Evolutionary conservation across 2,888 invertebrate genomes (phyloP), one percentile per base, ranked within the genome.

Genomic region (Rotaria magnacalcarata): DNA sequence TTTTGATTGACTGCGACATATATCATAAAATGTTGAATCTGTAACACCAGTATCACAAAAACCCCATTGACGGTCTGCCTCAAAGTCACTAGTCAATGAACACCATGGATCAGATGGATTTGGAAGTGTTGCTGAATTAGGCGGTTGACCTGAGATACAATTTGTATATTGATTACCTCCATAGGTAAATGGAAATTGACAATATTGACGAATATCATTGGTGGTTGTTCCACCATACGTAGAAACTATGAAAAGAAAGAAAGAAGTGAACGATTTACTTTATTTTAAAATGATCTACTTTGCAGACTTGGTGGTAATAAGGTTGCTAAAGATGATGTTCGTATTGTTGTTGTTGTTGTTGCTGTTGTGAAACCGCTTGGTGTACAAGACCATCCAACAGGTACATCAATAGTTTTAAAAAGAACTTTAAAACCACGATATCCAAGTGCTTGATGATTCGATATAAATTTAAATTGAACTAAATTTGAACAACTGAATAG

Each of bases 151-250:
- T 19, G 27, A 14, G 21, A 86, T 74, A 56, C 86, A 86, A 27
- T 27, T 50, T 6, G 75, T 60, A 60, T 86, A 56, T 34, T 54
- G 16, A 34, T 56, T 43, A 10, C 27, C 50, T 80, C 58, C 80
- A 41, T 85, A 75, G 50, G 56, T 80, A 43, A 86, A 86, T 19
- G 86, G 86, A 85, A 86, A 85, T 56, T 43, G 41, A 58, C 86
- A 86, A 16, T 85, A 85, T 54, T 75, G 85, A 4, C 85, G 75
- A 52, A 24, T 56, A 14, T 74, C 85, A 85, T 85, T 60, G 5
- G 16, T 27, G 10, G 75, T 80, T 47, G 47, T 43, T 47, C 86
- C 86, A 80, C 85, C 86, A 58, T 47, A 52, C 14, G 86, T 74
- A 52, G 60, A 2, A 47, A 86, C 86, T 86, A 56, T 34, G 34